Conservation (phyloP, 1,140 invertebrate genomes). For the Chymomyza costata region DNA sequence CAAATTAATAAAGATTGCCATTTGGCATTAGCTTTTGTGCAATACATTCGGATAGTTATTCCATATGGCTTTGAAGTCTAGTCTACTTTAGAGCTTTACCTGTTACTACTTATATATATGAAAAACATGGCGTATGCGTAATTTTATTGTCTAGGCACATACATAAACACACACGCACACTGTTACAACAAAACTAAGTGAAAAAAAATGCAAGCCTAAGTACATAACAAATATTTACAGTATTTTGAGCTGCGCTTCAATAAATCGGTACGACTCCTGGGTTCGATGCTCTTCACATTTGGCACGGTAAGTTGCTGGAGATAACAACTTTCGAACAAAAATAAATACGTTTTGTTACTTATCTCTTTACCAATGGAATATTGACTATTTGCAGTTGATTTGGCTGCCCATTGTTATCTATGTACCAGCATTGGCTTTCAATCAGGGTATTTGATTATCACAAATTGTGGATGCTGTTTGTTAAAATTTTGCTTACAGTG, state of each 20-base stretch:
- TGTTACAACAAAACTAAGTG: no score
- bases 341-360: background rate
- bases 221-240: slow-evolving; percentile 76
- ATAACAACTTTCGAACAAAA: slow-evolving; percentile 5
- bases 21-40: no score
- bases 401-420: slow-evolving; percentile 94
- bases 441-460: slow-evolving; percentile 81
- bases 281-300: slow-evolving; percentile 83
- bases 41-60: no score
- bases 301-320: slow-evolving; percentile 79
- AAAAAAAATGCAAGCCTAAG: slow-evolving; percentile 23
- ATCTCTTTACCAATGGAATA: background rate
- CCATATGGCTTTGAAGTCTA: no score
- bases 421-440: slow-evolving; percentile 91
- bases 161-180: no score
- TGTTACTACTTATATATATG: no score
- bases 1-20: no score
- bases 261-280: slow-evolving; percentile 82
- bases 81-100: no score
- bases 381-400: slow-evolving; percentile 79
- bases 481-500: slow-evolving; percentile 78
- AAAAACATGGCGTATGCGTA: no score
- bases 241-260: slow-evolving; percentile 89
- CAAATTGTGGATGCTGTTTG: background rate
- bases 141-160: no score